Evolutionary conservation across 2,888 invertebrate genomes (phyloP).

Genomic region (Sipha maydis): DNA sequence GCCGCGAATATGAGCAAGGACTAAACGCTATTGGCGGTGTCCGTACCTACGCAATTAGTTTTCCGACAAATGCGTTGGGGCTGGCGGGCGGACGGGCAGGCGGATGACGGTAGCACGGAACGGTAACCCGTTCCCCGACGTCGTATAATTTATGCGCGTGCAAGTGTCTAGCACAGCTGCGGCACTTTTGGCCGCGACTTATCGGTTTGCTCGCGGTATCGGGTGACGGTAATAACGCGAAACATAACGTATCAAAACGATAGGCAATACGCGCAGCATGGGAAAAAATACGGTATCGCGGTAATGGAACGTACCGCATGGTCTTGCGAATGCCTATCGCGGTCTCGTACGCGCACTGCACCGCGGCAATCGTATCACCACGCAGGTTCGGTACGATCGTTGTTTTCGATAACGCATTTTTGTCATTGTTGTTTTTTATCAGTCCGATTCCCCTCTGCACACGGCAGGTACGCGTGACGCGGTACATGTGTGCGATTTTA

Average conservation of each 20-base stretch:
- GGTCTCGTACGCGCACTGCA: neutral
- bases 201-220: neutral
- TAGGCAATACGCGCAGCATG: neutral
- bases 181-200: neutral
- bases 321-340: neutral
- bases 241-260: neutral
- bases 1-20: too few relatives aligned
- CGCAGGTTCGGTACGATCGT: conserved; percentile 9
- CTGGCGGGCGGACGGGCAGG: too few relatives aligned
- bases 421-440: conserved; percentile 43
- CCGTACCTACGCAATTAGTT: too few relatives aligned
- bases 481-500: neutral
- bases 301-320: conserved; percentile 32
- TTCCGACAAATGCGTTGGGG: too few relatives aligned
- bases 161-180: neutral
- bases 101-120: neutral
- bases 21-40: too few relatives aligned
- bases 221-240: neutral
- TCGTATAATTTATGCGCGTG: neutral
- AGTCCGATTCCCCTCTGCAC: neutral
- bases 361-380: neutral
- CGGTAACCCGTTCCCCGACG: neutral
- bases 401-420: conserved; percentile 37
- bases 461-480: neutral
- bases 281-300: conserved; percentile 21